phyloP scores from a whole-genome alignment of 2,888 invertebrate genomes.

The Calliscelio sp. region DNA sequence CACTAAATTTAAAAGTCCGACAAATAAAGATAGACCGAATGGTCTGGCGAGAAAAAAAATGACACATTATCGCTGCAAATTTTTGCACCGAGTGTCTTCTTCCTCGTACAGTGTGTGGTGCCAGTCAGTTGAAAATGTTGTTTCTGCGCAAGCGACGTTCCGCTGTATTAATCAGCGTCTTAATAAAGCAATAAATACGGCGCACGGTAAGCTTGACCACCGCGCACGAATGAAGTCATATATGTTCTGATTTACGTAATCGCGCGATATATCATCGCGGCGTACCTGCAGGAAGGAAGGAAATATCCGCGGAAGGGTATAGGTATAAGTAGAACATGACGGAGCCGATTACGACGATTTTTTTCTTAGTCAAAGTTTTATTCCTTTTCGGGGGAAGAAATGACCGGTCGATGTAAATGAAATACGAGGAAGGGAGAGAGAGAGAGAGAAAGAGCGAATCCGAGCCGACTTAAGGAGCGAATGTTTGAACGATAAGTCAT shows the following conservation, averaged over 20 bases:
- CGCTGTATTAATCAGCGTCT: constrained; percentile 62
- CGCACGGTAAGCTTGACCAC: constrained; percentile 50
- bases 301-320: constrained; percentile 63
- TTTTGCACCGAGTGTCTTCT: too few relatives aligned
- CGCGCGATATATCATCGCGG: constrained; percentile 69
- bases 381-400: constrained; percentile 43
- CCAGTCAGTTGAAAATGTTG: constrained; percentile 45
- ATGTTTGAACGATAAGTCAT: constrained; percentile 83
- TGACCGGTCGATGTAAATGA: constrained; percentile 35
- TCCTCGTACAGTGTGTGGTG: too few relatives aligned
- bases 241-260: constrained; percentile 75
- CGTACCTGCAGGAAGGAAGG: constrained; percentile 43
- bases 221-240: constrained; percentile 62
- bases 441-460: constrained; percentile 81
- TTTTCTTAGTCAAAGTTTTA: too few relatives aligned
- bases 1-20: too few relatives aligned
- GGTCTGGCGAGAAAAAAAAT: too few relatives aligned
- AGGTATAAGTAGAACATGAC: constrained; percentile 73
- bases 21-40: too few relatives aligned
- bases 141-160: constrained; percentile 12
- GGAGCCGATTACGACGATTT: constrained; percentile 53
- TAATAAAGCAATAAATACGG: constrained; percentile 64
- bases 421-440: constrained; percentile 76
- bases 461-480: constrained; percentile 77
- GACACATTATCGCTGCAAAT: too few relatives aligned